Evolutionary conservation across 1,140 invertebrate species (phyloP), one percentile per base, ranked within the genome.

Genomic region (Nasonia giraulti): DNA sequence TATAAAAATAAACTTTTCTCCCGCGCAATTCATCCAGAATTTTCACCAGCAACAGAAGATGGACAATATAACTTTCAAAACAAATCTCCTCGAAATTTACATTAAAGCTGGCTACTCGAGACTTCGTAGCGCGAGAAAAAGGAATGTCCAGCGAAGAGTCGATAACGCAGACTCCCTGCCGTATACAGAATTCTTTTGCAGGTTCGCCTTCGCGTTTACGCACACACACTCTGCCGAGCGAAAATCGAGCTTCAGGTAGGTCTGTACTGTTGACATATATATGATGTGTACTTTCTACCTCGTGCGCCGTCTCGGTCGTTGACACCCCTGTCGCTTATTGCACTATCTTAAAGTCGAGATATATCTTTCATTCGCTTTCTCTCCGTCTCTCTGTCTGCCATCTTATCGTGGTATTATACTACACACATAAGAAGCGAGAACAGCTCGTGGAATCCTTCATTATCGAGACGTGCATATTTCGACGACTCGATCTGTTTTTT

Each of bases 241-340:
- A 62, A 62, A 62, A n/a, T 62, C 55, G 55, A 62, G 55, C 55
- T 62, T 62, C 55, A 62, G 55, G 55, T 62, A 62, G 55, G 55
- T n/a, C 14, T 62, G 6, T n/a, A 3, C 17, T 62, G 50, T 17
- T 55, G 50, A 55, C 17, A 62, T 62, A 62, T 17, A 50, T 55
- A 17, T 62, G 7, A 20, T 17, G 55, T 62, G 14, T 62, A n/a
- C 40, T 37, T 27, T 27, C 33, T 37, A 37, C 33, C 33, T 37
- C 33, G 33, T 37, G 33, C 33, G 33, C 33, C 5, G 33, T 37
- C 17, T 6, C 55, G 55, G 55, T 62, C 55, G 20, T 62, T 62
- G 55, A 62, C 55, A 62, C 55, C 55, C 20, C 20, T n/a, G 6
- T 4, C 20, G 55, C 17, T 62, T 50, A 12, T 50, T 50, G 17